Conservation (phyloP, 2,797 vertebrate species). For the Leucoraja ocellata region DNA sequence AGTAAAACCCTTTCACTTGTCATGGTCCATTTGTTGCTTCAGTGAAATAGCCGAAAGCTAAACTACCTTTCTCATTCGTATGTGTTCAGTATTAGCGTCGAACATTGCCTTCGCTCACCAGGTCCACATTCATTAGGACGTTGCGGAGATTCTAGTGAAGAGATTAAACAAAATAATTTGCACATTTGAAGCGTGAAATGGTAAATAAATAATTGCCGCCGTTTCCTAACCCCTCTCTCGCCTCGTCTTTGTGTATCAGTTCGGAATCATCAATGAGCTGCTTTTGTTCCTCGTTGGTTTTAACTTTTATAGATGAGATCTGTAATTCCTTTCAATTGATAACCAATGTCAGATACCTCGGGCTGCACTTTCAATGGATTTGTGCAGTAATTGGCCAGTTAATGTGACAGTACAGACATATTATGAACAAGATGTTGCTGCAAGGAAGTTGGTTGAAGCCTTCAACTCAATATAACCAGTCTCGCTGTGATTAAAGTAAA, state of each 20-base stretch:
- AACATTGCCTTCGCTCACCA: neutral
- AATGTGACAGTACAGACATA: constrained; percentile 52
- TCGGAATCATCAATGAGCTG: neutral
- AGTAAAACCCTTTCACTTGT: constrained; percentile 11
- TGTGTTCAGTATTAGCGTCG: neutral
- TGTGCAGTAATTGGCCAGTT: constrained; percentile 50
- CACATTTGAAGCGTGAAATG: neutral
- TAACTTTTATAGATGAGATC: neutral
- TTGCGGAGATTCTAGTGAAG: neutral
- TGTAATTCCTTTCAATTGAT: constrained; percentile 40
- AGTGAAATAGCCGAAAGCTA: constrained; percentile 19
- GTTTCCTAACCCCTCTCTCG: neutral
- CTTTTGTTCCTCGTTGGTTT: neutral
- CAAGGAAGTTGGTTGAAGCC: constrained; percentile 46
- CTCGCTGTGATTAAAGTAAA: constrained; percentile 44
- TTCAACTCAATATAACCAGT: constrained; percentile 50
- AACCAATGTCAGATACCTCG: constrained; percentile 40
- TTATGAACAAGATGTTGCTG: constrained; percentile 51
- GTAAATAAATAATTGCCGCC: neutral
- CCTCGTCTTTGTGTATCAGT: neutral
- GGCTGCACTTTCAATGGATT: constrained; percentile 50
- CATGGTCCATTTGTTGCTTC: neutral
- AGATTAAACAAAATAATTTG: too few species aligned
- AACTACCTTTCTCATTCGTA: neutral
- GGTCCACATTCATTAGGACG: neutral